These are phyloP conservation scores for Cerastis rubricosa DNA, from an alignment of 2,888 invertebrate genomes.

Conservation along the genomic window DNA sequence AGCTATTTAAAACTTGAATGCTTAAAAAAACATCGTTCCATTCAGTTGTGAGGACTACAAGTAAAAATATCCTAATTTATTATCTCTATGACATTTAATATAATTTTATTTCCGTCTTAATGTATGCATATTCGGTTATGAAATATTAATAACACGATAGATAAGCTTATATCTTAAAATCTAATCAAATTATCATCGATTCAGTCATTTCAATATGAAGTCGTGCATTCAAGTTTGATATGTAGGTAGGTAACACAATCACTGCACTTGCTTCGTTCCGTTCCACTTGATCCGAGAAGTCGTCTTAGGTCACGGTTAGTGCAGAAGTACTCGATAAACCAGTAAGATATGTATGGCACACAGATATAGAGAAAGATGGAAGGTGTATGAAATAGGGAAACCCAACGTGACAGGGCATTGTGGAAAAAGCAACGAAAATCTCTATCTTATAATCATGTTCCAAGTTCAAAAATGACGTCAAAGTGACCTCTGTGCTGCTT, in stretches of 20 bases:
- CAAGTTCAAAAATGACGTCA: not conserved
- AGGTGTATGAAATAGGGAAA: not conserved
- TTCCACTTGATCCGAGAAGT: slow-evolving; percentile 20
- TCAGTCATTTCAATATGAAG: slow-evolving; percentile 18
- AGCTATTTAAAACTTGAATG: not conserved
- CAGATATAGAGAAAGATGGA: not conserved
- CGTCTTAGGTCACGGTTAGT: slow-evolving; percentile 43
- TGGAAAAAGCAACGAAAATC: not conserved
- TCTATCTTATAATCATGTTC: not conserved
- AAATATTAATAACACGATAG: not conserved
- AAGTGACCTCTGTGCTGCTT: not conserved
- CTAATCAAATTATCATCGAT: slow-evolving; percentile 24
- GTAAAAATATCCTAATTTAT: not conserved
- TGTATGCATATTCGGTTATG: not conserved
- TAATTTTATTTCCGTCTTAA: not conserved
- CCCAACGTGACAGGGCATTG: not conserved
- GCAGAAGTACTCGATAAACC: slow-evolving; percentile 28
- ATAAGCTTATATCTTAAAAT: slow-evolving; percentile 22
- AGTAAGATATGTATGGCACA: slow-evolving; percentile 15
- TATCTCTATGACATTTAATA: not conserved
- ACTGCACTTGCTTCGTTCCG: slow-evolving; percentile 8
- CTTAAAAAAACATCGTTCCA: not conserved
- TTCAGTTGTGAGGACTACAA: too few relatives aligned
- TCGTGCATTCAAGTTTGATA: slow-evolving; percentile 26
- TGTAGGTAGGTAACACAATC: slow-evolving; percentile 18